Conservation (phyloP, 1,140 invertebrate species). For the Nasonia longicornis region DNA sequence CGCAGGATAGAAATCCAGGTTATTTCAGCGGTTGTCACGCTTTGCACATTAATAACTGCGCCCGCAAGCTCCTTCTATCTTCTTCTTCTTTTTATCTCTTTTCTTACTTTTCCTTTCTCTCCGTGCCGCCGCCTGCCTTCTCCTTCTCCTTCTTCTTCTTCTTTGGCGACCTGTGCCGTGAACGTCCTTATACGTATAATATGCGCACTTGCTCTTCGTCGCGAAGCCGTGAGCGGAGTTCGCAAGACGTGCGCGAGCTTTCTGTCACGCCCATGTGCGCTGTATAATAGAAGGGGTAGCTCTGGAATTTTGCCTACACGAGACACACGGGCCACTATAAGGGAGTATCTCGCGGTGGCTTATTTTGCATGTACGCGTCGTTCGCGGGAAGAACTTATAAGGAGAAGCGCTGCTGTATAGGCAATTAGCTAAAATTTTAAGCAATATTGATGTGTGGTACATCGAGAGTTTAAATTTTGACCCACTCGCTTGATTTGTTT, state of each 20-base stretch:
- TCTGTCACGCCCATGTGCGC: neutral
- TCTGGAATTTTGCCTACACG: neutral
- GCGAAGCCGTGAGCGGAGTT: constrained; percentile 61
- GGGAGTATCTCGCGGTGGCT: neutral
- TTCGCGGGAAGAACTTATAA: neutral
- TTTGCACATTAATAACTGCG: constrained; percentile 61
- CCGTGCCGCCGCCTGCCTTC: constrained; percentile 31
- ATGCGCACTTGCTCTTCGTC: constrained; percentile 22
- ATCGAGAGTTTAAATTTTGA: neutral
- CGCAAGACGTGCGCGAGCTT: constrained; percentile 52
- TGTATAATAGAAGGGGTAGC: neutral
- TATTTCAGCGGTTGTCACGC: constrained; percentile 64
- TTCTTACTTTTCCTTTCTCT: constrained; percentile 23
- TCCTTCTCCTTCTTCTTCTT: constrained; percentile 4
- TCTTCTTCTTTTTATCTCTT: constrained; percentile 34
- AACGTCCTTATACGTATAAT: neutral
- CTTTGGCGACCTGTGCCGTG: neutral
- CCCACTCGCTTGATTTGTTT: neutral
- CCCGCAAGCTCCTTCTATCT: constrained; percentile 18
- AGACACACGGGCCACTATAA: too few species aligned
- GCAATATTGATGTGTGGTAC: neutral
- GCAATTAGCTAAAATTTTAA: neutral
- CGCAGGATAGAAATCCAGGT: constrained; percentile 48
- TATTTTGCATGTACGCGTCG: constrained; percentile 12
- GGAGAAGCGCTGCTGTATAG: neutral